Base-by-base conservation (phyloP, 2,797 vertebrate species). In the Monodelphis domestica region DNA sequence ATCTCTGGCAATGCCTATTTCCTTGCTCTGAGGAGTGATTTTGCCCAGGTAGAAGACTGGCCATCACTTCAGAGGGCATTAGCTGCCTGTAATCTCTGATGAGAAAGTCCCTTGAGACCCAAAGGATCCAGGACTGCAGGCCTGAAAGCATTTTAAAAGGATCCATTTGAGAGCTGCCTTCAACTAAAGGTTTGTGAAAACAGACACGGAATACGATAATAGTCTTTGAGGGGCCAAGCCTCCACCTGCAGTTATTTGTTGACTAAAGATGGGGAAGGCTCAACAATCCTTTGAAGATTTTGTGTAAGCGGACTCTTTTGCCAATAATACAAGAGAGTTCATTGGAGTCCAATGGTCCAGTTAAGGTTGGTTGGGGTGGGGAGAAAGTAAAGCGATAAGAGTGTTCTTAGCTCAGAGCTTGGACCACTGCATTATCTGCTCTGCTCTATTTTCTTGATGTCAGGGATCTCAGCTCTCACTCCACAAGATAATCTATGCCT, bases 31-130 rank as follows among this genome's bases (percentile, higher is more conserved):
- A 97, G 95, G 94, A 95, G 94, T 97, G 96, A 98, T 98, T 97
- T 98, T 94, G 97, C 96, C 97, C 96, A 96, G 96, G 97, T 97
- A 97, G 97, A 97, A 98, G 96, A 96, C 96, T 96, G 96, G 95
- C 96, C 97, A 97, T 97, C 96, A 97, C 97, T 98, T 98, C 96
- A 97, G 97, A 98, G 97, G 97, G 97, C 97, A 98, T 98, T 97
- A 98, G 97, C 97, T 97, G 94, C 95, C 95, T 93, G 95, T 92
- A 96, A 94, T 98, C 97, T 97, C 97, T 97, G 95, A 97, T 97
- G 98, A 95, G 90, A 97, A 95, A 59, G 90, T 97, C 97, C 97
- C 96, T 97, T 97, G 96, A 97, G 93, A 90, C 93, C 95, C 97
- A 92, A 98, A 97, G 89, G 95, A 97, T 98, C 98, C 95, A 84